Conservation (phyloP, 2,113 vertebrate genomes). For the Tachycineta bicolor region DNA sequence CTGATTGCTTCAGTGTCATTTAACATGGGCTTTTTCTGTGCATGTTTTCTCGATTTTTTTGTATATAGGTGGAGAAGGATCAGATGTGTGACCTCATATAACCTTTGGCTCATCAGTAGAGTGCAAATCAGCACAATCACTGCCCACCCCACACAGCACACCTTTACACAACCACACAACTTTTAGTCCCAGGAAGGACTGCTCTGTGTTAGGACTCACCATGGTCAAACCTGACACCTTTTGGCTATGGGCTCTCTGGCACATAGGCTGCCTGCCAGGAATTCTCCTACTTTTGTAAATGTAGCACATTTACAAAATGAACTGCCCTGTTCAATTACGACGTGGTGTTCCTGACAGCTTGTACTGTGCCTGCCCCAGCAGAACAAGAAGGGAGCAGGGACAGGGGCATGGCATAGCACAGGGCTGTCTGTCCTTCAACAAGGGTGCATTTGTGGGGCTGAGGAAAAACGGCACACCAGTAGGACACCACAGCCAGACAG, state of each 20-base stretch:
- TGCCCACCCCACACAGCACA: background rate
- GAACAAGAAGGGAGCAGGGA: accelerated
- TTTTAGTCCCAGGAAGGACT: background rate
- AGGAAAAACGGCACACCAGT: background rate
- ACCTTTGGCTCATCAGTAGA: background rate
- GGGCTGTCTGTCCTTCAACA: accelerated
- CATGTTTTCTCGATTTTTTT: background rate
- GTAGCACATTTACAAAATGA: background rate
- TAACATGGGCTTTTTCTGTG: background rate
- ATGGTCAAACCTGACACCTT: background rate
- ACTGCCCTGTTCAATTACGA: accelerated
- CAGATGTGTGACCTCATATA: background rate
- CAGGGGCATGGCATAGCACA: accelerated
- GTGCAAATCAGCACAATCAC: background rate
- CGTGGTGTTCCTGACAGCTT: background rate
- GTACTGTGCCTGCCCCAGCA: background rate
- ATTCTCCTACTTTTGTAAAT: background rate
- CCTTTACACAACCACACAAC: background rate
- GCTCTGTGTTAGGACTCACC: no score
- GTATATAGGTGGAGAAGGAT: background rate
- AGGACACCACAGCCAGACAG: background rate
- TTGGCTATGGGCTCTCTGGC: background rate
- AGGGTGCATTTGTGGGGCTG: background rate
- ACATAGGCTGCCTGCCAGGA: background rate
- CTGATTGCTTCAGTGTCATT: background rate